Conservation (phyloP, 2,113 vertebrate genomes). For the Saccopteryx leptura region DNA sequence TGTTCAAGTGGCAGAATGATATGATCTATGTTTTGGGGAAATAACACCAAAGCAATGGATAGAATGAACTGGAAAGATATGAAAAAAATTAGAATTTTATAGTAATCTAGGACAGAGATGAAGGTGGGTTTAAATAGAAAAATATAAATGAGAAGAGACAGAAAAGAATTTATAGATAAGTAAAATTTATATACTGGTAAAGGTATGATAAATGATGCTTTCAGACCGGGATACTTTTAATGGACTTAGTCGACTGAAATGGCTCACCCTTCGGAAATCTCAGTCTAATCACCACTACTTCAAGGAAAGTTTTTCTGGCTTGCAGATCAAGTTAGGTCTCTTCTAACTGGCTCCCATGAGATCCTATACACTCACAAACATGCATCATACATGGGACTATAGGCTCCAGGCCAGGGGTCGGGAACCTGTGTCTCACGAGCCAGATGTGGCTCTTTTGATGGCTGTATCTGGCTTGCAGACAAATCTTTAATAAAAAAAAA, state of each 20-base stretch:
- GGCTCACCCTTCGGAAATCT: background rate
- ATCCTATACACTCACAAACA: background rate
- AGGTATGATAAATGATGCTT: background rate
- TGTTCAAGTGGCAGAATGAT: background rate
- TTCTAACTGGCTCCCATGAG: fast-evolving
- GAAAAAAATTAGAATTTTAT: background rate
- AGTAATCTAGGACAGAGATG: background rate
- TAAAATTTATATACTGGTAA: background rate
- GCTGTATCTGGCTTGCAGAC: too few relatives aligned
- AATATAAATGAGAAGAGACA: background rate
- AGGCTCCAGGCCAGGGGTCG: background rate
- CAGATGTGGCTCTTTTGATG: too few relatives aligned
- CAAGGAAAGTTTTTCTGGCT: background rate
- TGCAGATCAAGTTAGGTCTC: background rate
- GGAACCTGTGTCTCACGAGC: too few relatives aligned
- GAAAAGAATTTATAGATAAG: background rate
- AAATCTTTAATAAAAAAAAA: too few relatives aligned
- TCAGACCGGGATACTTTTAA: background rate
- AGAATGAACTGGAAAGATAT: background rate
- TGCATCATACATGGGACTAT: background rate
- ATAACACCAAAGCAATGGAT: background rate
- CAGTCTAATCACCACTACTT: background rate
- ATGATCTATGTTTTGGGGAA: background rate
- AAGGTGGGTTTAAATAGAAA: background rate
- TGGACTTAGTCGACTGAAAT: background rate